Conservation (phyloP, 1,140 invertebrate genomes). For the Drosophila arawakana region DNA sequence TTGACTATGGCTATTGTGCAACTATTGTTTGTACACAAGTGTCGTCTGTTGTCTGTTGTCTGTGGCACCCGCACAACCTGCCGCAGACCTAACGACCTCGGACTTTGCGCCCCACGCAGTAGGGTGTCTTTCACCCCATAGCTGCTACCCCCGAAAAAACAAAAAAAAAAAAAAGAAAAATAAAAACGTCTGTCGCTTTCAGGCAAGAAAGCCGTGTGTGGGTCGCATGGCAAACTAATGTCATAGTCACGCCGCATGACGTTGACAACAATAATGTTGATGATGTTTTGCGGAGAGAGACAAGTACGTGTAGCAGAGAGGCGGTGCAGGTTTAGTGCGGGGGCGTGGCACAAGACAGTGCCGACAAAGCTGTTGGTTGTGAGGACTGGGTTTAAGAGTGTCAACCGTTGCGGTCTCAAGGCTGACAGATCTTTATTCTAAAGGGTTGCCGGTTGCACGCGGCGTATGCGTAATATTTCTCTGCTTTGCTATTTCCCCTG, state of each 20-base stretch:
- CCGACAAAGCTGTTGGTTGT: neutral
- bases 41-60: slow-evolving; percentile 18
- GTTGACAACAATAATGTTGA: slow-evolving; percentile 69
- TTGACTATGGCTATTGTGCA: slow-evolving; percentile 38
- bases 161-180: too few species aligned
- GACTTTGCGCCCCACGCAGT: neutral
- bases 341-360: neutral
- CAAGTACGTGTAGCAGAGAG: neutral
- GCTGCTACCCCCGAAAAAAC: neutral
- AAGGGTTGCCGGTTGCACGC: slow-evolving; percentile 7
- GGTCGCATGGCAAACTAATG: slow-evolving; percentile 61
- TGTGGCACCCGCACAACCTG: slow-evolving; percentile 6
- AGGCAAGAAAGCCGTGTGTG: slow-evolving; percentile 18
- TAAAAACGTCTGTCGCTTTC: neutral
- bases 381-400: neutral
- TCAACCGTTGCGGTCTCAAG: slow-evolving; percentile 5
- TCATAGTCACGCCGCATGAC: slow-evolving; percentile 72
- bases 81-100: neutral
- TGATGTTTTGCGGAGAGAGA: slow-evolving; percentile 29
- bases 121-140: neutral
- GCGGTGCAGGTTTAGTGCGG: neutral
- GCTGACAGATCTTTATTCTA: slow-evolving; percentile 2
- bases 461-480: slow-evolving; percentile 29
- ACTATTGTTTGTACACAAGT: slow-evolving; percentile 24
- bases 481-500: slow-evolving; percentile 3